Base-by-base conservation (phyloP, 2,113 vertebrate species). In the Hyaena hyaena region DNA sequence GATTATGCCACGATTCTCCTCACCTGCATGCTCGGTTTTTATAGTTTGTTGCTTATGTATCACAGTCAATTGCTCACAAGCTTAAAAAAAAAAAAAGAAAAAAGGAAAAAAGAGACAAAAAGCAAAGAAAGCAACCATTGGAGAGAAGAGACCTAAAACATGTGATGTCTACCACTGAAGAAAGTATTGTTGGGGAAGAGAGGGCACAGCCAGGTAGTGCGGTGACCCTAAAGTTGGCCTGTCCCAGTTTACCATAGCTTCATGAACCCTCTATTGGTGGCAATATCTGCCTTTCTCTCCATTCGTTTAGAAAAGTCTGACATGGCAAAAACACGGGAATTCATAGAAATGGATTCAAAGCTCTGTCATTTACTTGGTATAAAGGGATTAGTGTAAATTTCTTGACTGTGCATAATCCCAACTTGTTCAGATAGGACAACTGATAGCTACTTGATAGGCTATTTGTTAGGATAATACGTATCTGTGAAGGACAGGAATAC, bases 21-120 rank as follows among this genome's bases (percentile, higher is more conserved):
- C 63, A 97, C 92, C 66, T 91, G 73, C 88, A 91, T 43, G 79
- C 73, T 89, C 89, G 48, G 66, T 90, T 93, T 96, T 87, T 93
- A 95, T 68, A 95, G 73, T 95, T 93, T 96, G 77, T 77, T 97
- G n/a, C 65, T 96, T 93, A 43, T 88, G 21, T 77, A 65, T n/a
- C 66, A 93, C 69, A 82, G 39, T 73, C 96, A 86, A 93, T 89
- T 95, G 73, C 31, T 85, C 39, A 77, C 53, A 84, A 88, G 4
- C 31, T 66, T 7, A 26, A 76, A 45, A 81, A 23, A 10, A 50
- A 31, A 45, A 35, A 31, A 45, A 35, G 43, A 58, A 45, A 2
- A 12, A 5, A 63, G 66, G 45, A 53, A 31, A 28, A 43, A 86
- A 28, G 2, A 65, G 11, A 31, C 12, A 65, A 5, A 28, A 28